Evolutionary conservation across 2,888 invertebrate genomes (phyloP), one percentile per base, ranked within the genome.

Genomic region (Augiades crinisus): DNA sequence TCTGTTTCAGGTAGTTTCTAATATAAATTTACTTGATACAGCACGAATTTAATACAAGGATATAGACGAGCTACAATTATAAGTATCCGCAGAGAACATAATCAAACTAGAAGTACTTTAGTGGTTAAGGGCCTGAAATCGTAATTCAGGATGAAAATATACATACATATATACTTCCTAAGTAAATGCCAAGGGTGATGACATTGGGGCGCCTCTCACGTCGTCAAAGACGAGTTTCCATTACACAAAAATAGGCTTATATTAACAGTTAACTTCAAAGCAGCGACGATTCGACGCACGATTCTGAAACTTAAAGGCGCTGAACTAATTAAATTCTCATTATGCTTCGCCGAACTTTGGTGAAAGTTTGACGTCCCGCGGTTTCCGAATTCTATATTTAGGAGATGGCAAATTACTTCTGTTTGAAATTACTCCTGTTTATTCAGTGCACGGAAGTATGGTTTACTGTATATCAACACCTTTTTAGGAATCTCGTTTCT

Each of bases 321-420:
- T 34, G 40, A 49, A 49, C 41, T 49, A 49, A 49, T 49, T 49
- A 49, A 49, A 49, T 49, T 21, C 40, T 49, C 49, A 49, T 49
- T 49, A 41, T 41, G 40, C 49, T 34, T 12, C 40, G 49, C 22
- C 41, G 36, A 49, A 49, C 40, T 49, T 33, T 33, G 12, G 7
- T 21, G 33, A 34, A 38, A 47, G 40, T 49, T 22, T 49, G 40
- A 49, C 33, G 31, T 14, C 38, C 17, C 12, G 49, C 24, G 49
- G 49, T 49, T 34, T 41, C 22, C 33, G 19, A 24, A 12, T 41
- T 17, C 33, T 34, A 41, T 38, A 41, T 49, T 49, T 49, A 41
- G 49, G 21, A 21, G 31, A 22, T 12, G 47, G 37, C 10, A 17
- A 36, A 36, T 36, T 4, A 8, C 27, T 38, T 31, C 47, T 30